These are phyloP conservation scores for Clarias platycephalus DNA, from an alignment of 2,797 vertebrate species.

Conservation along the genomic window DNA sequence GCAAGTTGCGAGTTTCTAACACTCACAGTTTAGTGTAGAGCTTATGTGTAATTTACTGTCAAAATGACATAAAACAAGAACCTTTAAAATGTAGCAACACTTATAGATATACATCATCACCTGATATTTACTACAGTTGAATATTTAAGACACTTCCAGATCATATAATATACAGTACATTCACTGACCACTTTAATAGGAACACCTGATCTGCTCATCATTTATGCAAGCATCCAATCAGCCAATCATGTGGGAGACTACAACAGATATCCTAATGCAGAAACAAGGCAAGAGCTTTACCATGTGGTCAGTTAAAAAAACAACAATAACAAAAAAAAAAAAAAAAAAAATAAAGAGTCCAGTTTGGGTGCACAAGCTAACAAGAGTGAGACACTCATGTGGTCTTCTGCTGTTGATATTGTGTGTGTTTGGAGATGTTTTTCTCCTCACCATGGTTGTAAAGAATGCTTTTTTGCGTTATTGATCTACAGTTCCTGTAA, in stretches of 20 bases:
- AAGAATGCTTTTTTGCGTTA: background rate
- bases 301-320: background rate
- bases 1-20: background rate
- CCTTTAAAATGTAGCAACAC: background rate
- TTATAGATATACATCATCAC: background rate
- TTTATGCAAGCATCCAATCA: background rate
- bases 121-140: background rate
- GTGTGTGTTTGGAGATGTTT: background rate
- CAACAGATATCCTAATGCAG: background rate
- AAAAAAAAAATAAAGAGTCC: too few relatives aligned
- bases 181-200: constrained; percentile 4
- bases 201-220: background rate
- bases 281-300: background rate
- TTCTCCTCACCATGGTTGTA: background rate
- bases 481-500: background rate
- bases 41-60: background rate
- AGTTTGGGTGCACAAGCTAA: background rate
- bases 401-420: background rate
- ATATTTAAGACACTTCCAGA: background rate
- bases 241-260: background rate
- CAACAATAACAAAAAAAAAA: background rate
- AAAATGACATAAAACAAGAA: background rate
- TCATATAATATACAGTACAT: background rate
- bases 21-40: background rate
- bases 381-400: background rate